Base-by-base conservation (phyloP, 2,797 vertebrate species). In the Gambelia wislizenii region DNA sequence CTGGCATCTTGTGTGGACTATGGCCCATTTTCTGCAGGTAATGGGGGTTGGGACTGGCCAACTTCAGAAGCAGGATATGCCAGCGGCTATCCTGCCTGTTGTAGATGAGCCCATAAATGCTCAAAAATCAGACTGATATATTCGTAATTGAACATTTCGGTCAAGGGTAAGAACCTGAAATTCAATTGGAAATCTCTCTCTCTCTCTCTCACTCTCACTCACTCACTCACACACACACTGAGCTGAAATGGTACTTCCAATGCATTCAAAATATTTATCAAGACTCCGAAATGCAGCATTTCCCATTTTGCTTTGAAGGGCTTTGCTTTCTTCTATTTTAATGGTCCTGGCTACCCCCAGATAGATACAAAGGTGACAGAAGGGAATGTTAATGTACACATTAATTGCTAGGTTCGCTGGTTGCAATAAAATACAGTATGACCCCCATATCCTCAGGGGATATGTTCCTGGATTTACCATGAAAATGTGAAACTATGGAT, bases 381-480 rank as follows among this genome's bases (percentile, higher is more conserved):
- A 74, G 5, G 25, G 61, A 78, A 12, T 77, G 22, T 30, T 52
- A 64, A 36, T 86, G 20, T 64, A 39, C 22, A 36, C 44, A 56
- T 85, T 76, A 76, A 86, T 76, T 80, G 47, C 22, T 36, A 87
- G n/a, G 76, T 69, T 79, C 47, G 16, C 47, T 39, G 3, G 12
- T 80, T 52, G 36, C 52, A 79, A 67, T 86, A 64, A 47, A 86
- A 44, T 86, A n/a, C n/a, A n/a, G n/a, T n/a, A n/a, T n/a, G n/a
- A n/a, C n/a, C n/a, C n/a, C n/a, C n/a, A n/a, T n/a, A n/a, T n/a
- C n/a, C n/a, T n/a, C n/a, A n/a, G n/a, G n/a, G n/a, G n/a, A n/a
- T n/a, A n/a, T n/a, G n/a, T n/a, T n/a, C n/a, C n/a, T n/a, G n/a
- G n/a, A n/a, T n/a, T n/a, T n/a, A n/a, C n/a, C n/a, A n/a, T n/a